phyloP scores from a whole-genome alignment of 2,888 invertebrate species.

The Andrena dorsata region DNA sequence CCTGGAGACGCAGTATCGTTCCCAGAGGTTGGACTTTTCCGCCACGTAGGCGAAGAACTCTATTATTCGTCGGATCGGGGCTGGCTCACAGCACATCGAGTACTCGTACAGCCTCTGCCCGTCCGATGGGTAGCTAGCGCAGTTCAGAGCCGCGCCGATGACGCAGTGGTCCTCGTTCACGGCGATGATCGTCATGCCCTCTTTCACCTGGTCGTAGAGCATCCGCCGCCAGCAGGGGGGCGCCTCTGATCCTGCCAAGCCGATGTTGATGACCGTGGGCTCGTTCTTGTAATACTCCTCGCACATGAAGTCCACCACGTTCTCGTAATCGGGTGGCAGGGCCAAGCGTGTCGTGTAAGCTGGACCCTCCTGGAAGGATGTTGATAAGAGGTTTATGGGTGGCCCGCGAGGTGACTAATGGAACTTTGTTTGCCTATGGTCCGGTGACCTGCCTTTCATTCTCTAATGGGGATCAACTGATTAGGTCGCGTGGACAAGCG shows the following conservation, averaged over 20 bases:
- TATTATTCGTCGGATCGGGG: conserved; percentile 65
- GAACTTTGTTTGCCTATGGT: conserved; percentile 3
- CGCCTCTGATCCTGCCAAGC: conserved; percentile 52
- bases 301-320: conserved; percentile 75
- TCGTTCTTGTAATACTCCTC: conserved; percentile 74
- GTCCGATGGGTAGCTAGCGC: conserved; percentile 62
- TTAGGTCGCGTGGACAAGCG: neutral
- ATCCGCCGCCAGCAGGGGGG: conserved; percentile 63
- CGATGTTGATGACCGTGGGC: conserved; percentile 73
- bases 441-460: neutral
- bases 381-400: neutral
- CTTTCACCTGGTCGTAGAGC: conserved; percentile 69
- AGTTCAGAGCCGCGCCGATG: conserved; percentile 76
- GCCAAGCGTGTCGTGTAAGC: conserved; percentile 72
- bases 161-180: conserved; percentile 69
- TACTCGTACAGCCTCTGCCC: conserved; percentile 35
- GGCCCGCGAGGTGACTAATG: neutral
- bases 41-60: conserved; percentile 74
- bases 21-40: conserved; percentile 69
- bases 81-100: conserved; percentile 65
- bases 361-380: conserved; percentile 45
- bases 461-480: neutral
- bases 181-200: conserved; percentile 76
- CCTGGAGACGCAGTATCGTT: conserved; percentile 64
- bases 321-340: conserved; percentile 73